phyloP scores from a whole-genome alignment of 2,888 invertebrate genomes.

The Diachrysia chrysitis region DNA sequence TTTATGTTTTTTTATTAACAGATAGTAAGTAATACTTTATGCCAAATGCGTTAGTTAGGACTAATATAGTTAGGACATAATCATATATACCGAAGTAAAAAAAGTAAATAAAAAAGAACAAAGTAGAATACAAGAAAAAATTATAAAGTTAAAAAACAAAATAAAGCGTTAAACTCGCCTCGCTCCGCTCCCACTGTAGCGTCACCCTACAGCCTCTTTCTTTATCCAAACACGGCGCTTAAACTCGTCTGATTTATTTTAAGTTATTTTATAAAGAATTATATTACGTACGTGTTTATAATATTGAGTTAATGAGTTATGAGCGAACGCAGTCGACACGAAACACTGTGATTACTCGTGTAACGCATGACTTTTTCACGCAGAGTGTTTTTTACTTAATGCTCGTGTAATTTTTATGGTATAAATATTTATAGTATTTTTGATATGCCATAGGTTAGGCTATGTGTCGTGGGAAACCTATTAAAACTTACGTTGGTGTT shows the following conservation, averaged over 20 bases:
- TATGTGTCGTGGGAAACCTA: background rate
- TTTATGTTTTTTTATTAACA: too few relatives aligned
- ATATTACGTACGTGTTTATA: constrained; percentile 58
- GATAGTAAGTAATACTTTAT: too few relatives aligned
- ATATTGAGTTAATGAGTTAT: constrained; percentile 56
- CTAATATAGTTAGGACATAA: too few relatives aligned
- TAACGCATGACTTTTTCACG: constrained; percentile 30
- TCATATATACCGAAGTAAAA: too few relatives aligned
- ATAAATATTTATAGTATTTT: background rate
- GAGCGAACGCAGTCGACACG: constrained; percentile 22
- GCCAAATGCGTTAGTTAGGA: too few relatives aligned
- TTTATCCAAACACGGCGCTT: constrained; percentile 63
- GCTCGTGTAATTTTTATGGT: constrained; percentile 1
- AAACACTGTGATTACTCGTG: constrained; percentile 42
- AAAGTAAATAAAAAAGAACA: too few relatives aligned
- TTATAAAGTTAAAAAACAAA: too few relatives aligned
- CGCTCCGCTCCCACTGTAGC: constrained; percentile 8
- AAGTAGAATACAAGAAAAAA: too few relatives aligned
- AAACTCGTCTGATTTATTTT: constrained; percentile 67
- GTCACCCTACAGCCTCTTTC: constrained; percentile 30
- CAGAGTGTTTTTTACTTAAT: background rate
- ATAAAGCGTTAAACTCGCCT: background rate
- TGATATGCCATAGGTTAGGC: background rate
- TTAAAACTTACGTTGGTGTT: background rate
- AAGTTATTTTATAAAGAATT: constrained; percentile 64